Evolutionary conservation across 2,888 invertebrate genomes (phyloP).

Genomic region (Neoitamus cyanurus): DNA sequence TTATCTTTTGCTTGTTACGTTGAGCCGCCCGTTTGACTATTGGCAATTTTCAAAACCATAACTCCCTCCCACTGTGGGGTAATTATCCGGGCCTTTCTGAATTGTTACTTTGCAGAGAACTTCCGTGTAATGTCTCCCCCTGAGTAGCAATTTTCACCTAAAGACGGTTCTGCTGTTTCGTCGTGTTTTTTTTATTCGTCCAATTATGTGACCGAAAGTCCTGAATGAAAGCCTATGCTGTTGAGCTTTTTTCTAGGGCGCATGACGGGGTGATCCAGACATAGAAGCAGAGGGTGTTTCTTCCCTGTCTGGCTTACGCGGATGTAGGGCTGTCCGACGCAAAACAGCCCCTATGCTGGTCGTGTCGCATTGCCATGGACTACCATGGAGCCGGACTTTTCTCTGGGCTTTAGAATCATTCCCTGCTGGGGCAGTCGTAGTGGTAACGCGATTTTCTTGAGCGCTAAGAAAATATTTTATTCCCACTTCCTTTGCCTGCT

Average conservation of each 20-base stretch:
- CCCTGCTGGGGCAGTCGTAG: not conserved
- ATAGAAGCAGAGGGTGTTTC: not conserved
- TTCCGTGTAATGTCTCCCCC: not conserved
- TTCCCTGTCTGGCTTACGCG: not conserved
- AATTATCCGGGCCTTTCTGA: not conserved
- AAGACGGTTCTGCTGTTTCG: not conserved
- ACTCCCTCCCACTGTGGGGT: not conserved
- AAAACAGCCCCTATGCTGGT: not conserved
- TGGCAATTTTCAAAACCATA: not conserved
- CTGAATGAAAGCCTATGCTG: not conserved
- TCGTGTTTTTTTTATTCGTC: not conserved
- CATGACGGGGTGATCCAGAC: not conserved
- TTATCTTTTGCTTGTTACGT: not conserved
- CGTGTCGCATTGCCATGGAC: not conserved
- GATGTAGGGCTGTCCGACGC: not conserved
- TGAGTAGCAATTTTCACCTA: not conserved
- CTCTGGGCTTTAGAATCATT: not conserved
- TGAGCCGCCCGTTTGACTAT: not conserved
- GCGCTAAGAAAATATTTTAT: not conserved
- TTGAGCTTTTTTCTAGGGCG: not conserved
- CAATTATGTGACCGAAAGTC: not conserved
- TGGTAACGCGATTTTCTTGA: not conserved
- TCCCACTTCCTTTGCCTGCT: not conserved
- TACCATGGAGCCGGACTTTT: not conserved
- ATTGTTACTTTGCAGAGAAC: not conserved